These are phyloP conservation scores for Sialis lutaria DNA, from an alignment of 2,888 invertebrate species.

Conservation along the genomic window DNA sequence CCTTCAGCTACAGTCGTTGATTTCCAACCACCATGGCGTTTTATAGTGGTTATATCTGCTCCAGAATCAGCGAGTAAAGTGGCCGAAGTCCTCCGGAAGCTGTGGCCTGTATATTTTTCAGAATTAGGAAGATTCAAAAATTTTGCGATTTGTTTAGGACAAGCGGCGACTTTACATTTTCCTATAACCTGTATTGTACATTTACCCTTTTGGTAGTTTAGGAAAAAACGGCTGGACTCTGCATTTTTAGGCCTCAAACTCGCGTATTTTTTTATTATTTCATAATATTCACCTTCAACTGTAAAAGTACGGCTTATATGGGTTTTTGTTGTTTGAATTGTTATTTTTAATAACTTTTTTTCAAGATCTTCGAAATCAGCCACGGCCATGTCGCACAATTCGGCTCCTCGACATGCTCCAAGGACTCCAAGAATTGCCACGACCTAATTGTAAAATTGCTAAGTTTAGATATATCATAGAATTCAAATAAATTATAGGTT, in stretches of 20 bases:
- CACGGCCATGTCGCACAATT: not conserved
- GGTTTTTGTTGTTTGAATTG: not conserved
- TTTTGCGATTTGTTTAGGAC: not conserved
- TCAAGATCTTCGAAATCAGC: not conserved
- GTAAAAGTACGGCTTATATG: not conserved
- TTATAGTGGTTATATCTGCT: not conserved
- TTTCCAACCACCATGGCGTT: slow-evolving; percentile 1
- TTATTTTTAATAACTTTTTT: not conserved
- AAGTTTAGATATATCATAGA: too few species aligned
- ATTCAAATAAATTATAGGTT: too few species aligned
- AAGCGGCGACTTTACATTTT: slow-evolving; percentile 2
- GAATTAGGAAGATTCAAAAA: not conserved
- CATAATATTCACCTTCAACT: not conserved
- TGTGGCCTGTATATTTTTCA: slow-evolving; percentile 8
- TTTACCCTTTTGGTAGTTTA: too few species aligned
- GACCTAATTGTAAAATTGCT: too few species aligned
- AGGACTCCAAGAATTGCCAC: slow-evolving; percentile 2
- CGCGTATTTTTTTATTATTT: too few species aligned
- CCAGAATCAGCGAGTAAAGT: slow-evolving; percentile 6
- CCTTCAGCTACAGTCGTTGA: not conserved
- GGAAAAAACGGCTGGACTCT: too few species aligned
- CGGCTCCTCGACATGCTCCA: slow-evolving; percentile 3
- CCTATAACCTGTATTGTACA: too few species aligned
- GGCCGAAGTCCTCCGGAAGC: slow-evolving; percentile 6
- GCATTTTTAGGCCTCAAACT: too few species aligned